A percentile compares a stretch with the other conserved stretches of the same genome.
Conservation (phyloP, 2,888 invertebrate genomes). For the Cyrtodaria siliqua region DNA sequence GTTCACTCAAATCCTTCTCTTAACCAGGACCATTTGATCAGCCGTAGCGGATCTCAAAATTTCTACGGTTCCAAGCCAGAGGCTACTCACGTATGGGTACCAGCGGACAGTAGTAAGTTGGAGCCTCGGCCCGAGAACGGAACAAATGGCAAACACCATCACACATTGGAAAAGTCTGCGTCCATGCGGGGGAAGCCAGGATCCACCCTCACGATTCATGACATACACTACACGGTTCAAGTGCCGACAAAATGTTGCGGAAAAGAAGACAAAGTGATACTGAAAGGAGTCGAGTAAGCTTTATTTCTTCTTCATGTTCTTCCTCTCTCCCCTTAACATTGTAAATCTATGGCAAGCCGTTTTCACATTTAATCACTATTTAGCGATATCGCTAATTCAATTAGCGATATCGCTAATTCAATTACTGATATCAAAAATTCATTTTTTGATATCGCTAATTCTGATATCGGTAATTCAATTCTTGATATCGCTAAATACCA, state of each 20-base stretch:
- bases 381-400: too few species aligned
- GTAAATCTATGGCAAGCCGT: neutral
- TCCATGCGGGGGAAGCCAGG: conserved; percentile 26
- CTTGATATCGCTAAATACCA: too few species aligned
- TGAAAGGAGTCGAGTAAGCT: conserved; percentile 80
- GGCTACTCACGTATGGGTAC: conserved; percentile 37
- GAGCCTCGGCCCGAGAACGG: too few species aligned
- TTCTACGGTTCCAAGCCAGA: conserved; percentile 15
- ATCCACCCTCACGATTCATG: conserved; percentile 74
- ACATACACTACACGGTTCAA: conserved; percentile 78
- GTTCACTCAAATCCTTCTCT: neutral
- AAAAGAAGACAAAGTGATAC: conserved; percentile 74
- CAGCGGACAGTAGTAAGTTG: neutral
- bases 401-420: too few species aligned
- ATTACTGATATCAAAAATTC: too few species aligned
- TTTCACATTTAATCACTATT: too few species aligned
- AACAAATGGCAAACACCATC: neutral
- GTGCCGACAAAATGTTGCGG: conserved; percentile 76
- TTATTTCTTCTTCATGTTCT: neutral
- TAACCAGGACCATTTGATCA: conserved; percentile 15
- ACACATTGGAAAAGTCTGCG: neutral
- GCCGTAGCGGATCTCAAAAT: neutral
- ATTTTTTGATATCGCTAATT: too few species aligned
- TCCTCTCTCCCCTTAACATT: neutral
- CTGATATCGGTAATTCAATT: too few species aligned